These are phyloP conservation scores for Drosophila pachea DNA, from an alignment of 1,140 invertebrate species.

Conservation along the genomic window DNA sequence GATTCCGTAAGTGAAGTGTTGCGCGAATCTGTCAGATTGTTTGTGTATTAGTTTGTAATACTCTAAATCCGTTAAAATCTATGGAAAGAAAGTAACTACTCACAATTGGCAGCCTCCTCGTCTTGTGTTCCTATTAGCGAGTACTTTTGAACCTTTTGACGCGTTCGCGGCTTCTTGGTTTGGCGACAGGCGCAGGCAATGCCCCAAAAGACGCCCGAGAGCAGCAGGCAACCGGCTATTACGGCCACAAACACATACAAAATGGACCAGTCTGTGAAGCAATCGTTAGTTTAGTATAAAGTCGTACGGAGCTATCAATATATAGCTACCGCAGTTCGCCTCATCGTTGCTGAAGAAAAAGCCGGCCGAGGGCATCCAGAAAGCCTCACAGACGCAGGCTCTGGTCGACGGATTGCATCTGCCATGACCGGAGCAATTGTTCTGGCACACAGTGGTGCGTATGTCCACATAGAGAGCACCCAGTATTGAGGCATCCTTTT, in stretches of 20 bases:
- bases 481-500: constrained; percentile 85
- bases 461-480: constrained; percentile 87
- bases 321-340: constrained; percentile 80
- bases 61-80: too few relatives aligned
- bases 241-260: constrained; percentile 90
- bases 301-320: not conserved
- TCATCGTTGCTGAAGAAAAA: constrained; percentile 80
- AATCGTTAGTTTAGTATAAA: constrained; percentile 14
- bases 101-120: constrained; percentile 80
- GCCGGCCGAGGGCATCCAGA: constrained; percentile 92
- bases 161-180: constrained; percentile 79
- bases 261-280: constrained; percentile 88
- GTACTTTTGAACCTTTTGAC: constrained; percentile 81
- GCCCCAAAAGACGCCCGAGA: constrained; percentile 85
- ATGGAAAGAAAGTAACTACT: constrained; percentile 42
- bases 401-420: constrained; percentile 91
- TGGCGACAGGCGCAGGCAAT: constrained; percentile 84
- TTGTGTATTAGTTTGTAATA: not conserved
- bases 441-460: constrained; percentile 92
- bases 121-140: constrained; percentile 83
- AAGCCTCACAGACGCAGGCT: constrained; percentile 93
- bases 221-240: constrained; percentile 83
- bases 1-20: constrained; percentile 85
- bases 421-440: constrained; percentile 95
- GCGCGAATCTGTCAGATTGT: constrained; percentile 68